Base-by-base conservation (phyloP, 2,797 vertebrate genomes). In the Sebastes elongatus region DNA sequence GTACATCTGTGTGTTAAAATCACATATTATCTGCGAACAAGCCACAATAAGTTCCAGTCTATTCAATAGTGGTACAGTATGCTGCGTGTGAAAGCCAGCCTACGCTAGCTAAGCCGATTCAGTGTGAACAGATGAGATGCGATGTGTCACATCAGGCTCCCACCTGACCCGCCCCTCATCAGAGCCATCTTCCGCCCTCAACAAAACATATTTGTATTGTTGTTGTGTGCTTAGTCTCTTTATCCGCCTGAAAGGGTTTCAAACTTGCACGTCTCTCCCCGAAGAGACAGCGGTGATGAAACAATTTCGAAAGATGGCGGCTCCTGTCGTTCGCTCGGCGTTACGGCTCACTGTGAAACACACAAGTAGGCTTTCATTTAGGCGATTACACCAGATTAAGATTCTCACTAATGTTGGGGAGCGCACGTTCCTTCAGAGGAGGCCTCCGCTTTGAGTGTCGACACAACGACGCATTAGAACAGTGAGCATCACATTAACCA, bases 401-500 rank as follows among this genome's bases (percentile, higher is more conserved):
- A 88, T 81, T 88, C 64, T 77, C 81, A 86, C 86, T 90, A 90
- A 93, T 84, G 84, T 80, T 89, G 69, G 33, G 55, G 72, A 90
- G 80, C 60, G 78, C 82, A 59, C 61, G 55, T 76, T 86, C 81
- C 93, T 95, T 95, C 84, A 89, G 94, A 94, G 87, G 80, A 88
- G 85, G 93, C 86, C 86, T 92, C 89, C 85, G 84, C 94, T 93
- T 92, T 89, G 90, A 94, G 88, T 92, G 93, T 94, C 88, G 92
- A 94, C 92, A 93, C 93, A 91, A 88, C 90, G 86, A 89, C 90
- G 88, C 93, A 94, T 96, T 93, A 94, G 91, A 92, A 93, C 95
- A 94, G 93, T 93, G 92, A 95, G 92, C 94, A 91, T 94, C 89
- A 94, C 94, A 96, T 96, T 96, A 97, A 96, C 96, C 95, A 91